Evolutionary conservation across 1,140 invertebrate species (phyloP), one percentile per base, ranked within the genome.

Genomic region (Palaemon carinicauda): DNA sequence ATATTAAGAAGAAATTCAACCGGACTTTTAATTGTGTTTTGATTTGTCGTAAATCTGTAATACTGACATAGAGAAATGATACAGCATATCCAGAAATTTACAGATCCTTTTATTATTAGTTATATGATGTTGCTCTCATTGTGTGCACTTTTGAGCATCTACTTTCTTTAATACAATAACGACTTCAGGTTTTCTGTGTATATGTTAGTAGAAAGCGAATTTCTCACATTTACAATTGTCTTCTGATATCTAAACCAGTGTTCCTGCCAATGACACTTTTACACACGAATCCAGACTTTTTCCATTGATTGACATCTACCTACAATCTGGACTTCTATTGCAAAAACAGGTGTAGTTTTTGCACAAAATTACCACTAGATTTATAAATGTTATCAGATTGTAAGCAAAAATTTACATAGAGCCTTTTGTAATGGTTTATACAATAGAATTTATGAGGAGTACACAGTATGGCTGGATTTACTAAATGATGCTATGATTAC

Each of bases 131-230:
- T 12, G 50, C 21, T 54, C 31, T 31, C 31, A 60, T 15, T 21
- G 33, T 7, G 29, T 33, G 31, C 53, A 53, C n/a, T 79, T 21
- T 51, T 41, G 14, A 50, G 17, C 19, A 60, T 60, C 24, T 27
- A 52, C 27, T 29, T 12, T 53, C 31, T 54, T 29, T 15, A 27
- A 69, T 15, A 24, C 65, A 27, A 69, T 15, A 24, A 19, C n/a
- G n/a, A 15, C 53, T 31, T 75, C 73, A 77, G 82, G 82, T 83
- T 83, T 83, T 83, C 82, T 83, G 82, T 83, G 81, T 75, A 82
- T 79, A 54, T 83, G 56, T 60, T 74, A 29, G 74, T 75, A 80
- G 78, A 33, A 80, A 60, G 78, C 54, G 78, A 80, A 54, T 29
- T 27, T 80, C 29, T 80, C 53, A 60, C n/a, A 60, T 60, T 41